These are phyloP conservation scores for Bombycilla garrulus DNA, from an alignment of 2,113 vertebrate genomes.

Conservation along the genomic window DNA sequence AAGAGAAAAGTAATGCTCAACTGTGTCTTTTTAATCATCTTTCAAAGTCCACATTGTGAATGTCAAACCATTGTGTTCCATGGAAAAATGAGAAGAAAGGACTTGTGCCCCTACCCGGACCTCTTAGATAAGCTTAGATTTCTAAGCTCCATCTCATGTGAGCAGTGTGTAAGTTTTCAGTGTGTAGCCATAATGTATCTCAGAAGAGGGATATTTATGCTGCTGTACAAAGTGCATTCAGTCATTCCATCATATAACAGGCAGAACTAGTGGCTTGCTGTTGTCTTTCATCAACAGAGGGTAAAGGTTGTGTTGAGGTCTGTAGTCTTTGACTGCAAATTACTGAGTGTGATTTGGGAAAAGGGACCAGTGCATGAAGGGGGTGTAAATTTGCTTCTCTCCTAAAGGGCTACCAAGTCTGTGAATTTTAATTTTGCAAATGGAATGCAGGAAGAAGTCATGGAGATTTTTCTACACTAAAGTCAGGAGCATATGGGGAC, in stretches of 20 bases:
- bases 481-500: not conserved
- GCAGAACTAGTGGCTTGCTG: not conserved
- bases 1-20: not conserved
- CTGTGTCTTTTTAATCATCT: not conserved
- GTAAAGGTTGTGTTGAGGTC: not conserved
- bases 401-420: not conserved
- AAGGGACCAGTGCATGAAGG: not conserved
- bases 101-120: not conserved
- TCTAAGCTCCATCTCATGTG: not conserved
- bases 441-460: not conserved
- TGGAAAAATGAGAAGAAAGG: not conserved
- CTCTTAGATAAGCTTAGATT: not conserved
- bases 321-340: not conserved
- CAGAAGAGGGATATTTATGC: not conserved
- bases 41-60: not conserved
- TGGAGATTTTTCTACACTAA: not conserved
- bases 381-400: not conserved
- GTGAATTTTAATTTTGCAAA: not conserved
- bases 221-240: not conserved
- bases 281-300: not conserved
- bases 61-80: not conserved
- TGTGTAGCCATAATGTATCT: not conserved
- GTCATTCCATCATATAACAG: not conserved
- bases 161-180: not conserved
- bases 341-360: not conserved